Evolutionary conservation across 2,797 vertebrate species (phyloP), one percentile per base, ranked within the genome.

Genomic region (Darevskia nairensis): DNA sequence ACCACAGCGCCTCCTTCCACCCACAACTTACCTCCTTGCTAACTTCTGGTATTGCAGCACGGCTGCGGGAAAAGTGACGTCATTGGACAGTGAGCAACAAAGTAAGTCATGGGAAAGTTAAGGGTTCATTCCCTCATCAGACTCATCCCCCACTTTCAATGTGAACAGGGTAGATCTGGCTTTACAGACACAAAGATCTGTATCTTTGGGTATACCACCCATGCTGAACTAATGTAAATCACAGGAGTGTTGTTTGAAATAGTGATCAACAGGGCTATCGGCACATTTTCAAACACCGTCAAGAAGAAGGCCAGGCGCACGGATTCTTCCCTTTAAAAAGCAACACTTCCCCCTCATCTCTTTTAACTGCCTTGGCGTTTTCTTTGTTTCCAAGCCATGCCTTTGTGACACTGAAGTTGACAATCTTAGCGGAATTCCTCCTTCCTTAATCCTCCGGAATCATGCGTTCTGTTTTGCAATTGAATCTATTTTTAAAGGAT

Each of bases 401-500:
- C 84, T 19, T 82, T 80, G 71, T 8, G 0, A 0, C 29, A 25
- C 84, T n/a, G 9, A 66, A 25, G 61, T 77, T 72, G 32, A 10
- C 78, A 81, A 8, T 68, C 78, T 85, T 85, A 39, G 27, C 3
- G 32, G 78, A 89, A 75, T 81, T 81, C n/a, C 39, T 85, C 55
- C 39, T 81, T 80, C 21, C 32, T 75, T 81, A 66, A 81, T 85
- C 83, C 83, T 81, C 75, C 59, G n/a, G 71, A 85, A 89, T 89
- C 68, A 76, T 66, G 55, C 55, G 10, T 21, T 29, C 88, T 81
- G 72, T 39, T 85, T 85, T 81, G 76, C 84, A 89, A 69, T 86
- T 86, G 71, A 59, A 55, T 77, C 78, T 44, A 72, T 86, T 89
- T 89, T 68, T 82, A 75, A 61, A 82, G 80, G 59, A 89, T 81